Base-by-base conservation (phyloP, 2,797 vertebrate genomes). In the Neopelma chrysocephalum region DNA sequence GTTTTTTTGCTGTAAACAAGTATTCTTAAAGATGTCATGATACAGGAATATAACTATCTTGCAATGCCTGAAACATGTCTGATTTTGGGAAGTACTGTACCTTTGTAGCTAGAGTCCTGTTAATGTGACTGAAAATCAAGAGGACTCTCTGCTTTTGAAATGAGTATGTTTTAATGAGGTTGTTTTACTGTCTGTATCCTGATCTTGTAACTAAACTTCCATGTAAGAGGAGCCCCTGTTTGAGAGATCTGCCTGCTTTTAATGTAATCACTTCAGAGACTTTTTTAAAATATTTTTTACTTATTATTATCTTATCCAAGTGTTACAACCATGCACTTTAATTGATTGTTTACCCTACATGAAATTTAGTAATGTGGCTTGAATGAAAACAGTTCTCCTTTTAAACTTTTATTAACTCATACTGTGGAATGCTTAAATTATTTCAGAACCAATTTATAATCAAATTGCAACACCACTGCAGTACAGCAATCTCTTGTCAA, bases 371-470 rank as follows among this genome's bases (percentile, higher is more conserved):
- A 32, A 82, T 45, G 62, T 71, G 75, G 32, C 72, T 96, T 85
- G 84, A 79, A 85, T 94, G 64, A 91, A 95, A 96, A 91, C 45
- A 70, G 34, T 87, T 96, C 82, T 93, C 51, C 87, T 93, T 96
- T 95, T 96, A 97, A 97, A 97, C 96, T 96, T 97, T 95, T 97
- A 97, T 98, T 97, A 97, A 97, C 94, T 95, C 90, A 89, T 97
- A 93, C 95, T 96, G 94, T 96, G 95, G 94, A 97, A 97, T 88
- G 77, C 91, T 96, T 96, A 96, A 96, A 96, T 97, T 96, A 94
- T 96, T 97, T 97, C 94, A 96, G 73, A 96, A 95, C 93, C 96
- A 94, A 96, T 97, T 97, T 96, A 95, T 96, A 97, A 96, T 97
- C 97, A 97, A 97, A 97, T 97, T 97, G 96, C 95, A 96, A 92